These are phyloP conservation scores for Lipotes vexillifer DNA, from an alignment of 2,113 vertebrate genomes.

Conservation along the genomic window DNA sequence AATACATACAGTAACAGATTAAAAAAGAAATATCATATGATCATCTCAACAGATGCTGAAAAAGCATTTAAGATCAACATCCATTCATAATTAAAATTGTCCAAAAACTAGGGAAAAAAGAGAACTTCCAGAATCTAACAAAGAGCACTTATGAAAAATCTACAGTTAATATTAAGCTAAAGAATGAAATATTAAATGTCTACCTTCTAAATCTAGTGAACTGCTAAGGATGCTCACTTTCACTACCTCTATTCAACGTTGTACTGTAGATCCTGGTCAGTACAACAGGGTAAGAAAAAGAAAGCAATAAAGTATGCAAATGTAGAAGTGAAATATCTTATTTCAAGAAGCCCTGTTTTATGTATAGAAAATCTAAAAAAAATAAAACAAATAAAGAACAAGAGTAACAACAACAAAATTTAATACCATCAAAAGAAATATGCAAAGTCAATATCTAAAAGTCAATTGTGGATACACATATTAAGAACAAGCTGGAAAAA, in stretches of 20 bases:
- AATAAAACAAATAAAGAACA: not conserved
- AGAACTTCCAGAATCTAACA: not conserved
- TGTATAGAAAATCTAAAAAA: not conserved
- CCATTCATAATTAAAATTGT: not conserved
- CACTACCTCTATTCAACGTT: not conserved
- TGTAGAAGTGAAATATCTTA: not conserved
- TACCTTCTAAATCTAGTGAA: not conserved
- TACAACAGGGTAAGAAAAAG: not conserved
- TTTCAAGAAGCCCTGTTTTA: not conserved
- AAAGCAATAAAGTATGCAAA: not conserved
- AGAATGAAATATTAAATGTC: not conserved
- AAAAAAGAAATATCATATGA: not conserved
- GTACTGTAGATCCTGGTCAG: not conserved
- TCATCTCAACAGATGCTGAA: not conserved
- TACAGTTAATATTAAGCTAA: not conserved
- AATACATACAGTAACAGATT: not conserved
- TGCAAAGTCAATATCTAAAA: not conserved
- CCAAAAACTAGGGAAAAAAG: not conserved
- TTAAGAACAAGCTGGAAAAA: not conserved
- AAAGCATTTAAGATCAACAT: not conserved
- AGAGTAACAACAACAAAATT: not conserved
- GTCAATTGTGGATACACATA: not conserved
- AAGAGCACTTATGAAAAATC: not conserved
- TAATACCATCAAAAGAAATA: not conserved
- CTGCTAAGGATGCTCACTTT: not conserved